Base-by-base conservation (phyloP, 2,113 vertebrate genomes). In the Polypterus bichir region DNA sequence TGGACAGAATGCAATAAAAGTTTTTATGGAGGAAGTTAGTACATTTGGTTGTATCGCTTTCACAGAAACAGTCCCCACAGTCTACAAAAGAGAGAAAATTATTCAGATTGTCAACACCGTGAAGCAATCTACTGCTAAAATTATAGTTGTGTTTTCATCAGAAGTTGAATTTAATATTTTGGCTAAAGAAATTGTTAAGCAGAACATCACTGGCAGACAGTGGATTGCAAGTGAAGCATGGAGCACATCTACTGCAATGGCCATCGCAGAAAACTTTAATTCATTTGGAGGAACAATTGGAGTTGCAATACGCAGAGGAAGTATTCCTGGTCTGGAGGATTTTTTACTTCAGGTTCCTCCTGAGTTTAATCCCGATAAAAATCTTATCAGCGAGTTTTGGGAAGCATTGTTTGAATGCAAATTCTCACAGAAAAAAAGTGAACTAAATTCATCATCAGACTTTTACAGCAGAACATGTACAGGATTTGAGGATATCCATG, bases 151-250 rank as follows among this genome's bases (percentile, higher is more conserved):
- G 5, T 65, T 65, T 55, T 44, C 58, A 6, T 9, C 27, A 10
- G 46, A 48, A 11, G 46, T 44, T 8, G 57, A 65, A 46, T 59
- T 65, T 47, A 46, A 10, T 4, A 46, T 54, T 47, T 47, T 65
- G 46, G 52, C 55, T 9, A 62, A 77, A 27, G 52, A 81, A 72
- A 65, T 81, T n/a, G 60, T 73, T 2, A 59, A 10, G 8, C 75
- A 79, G 52, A 80, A 82, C 58, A 63, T 84, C 4, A 81, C 71
- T 46, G 76, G 73, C 7, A 69, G 70, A 10, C 82, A 84, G 66
- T 86, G 84, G 84, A 79, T 84, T 10, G 78, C 78, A 45, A 83
- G 78, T 64, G 83, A 84, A 68, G 77, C 78, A 5, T 85, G 82
- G 83, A 67, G 78, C 59, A 69, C 74, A 52, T 69, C 72, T 1